Conservation (phyloP, 37 sponge, comb jelly and placozoan species). For the Beroe forskalii region DNA sequence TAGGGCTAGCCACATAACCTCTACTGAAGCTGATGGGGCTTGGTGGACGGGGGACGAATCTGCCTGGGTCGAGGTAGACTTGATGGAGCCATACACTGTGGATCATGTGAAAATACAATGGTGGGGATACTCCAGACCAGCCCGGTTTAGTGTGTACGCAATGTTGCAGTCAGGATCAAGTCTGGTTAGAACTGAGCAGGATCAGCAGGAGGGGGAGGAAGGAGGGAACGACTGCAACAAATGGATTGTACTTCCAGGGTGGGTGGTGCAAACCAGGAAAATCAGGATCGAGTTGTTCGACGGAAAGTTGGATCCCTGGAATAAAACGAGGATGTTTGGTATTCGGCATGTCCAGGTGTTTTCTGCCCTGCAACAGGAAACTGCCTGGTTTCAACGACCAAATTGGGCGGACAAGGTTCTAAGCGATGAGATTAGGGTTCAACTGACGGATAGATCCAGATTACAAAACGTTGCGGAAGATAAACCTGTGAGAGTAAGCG, state of each 20-base stretch:
- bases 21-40: neutral
- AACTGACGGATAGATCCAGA: neutral
- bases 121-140: conserved; percentile 7
- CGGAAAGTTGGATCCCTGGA: neutral
- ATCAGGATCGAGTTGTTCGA: neutral
- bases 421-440: neutral
- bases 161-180: neutral
- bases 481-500: neutral
- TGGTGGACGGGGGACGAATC: neutral
- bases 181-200: neutral
- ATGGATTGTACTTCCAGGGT: neutral
- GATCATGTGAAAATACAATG: neutral
- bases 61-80: neutral
- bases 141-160: neutral
- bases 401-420: too few relatives aligned
- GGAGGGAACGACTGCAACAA: neutral
- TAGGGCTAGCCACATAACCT: neutral
- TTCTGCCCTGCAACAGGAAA: neutral
- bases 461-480: neutral
- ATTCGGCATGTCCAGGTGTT: neutral
- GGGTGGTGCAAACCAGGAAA: neutral
- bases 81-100: neutral
- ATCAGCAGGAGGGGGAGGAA: neutral
- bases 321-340: neutral
- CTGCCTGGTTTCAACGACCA: too few relatives aligned